These are phyloP conservation scores for Teleopsis dalmanni DNA, from an alignment of 1,140 invertebrate genomes.

Conservation along the genomic window DNA sequence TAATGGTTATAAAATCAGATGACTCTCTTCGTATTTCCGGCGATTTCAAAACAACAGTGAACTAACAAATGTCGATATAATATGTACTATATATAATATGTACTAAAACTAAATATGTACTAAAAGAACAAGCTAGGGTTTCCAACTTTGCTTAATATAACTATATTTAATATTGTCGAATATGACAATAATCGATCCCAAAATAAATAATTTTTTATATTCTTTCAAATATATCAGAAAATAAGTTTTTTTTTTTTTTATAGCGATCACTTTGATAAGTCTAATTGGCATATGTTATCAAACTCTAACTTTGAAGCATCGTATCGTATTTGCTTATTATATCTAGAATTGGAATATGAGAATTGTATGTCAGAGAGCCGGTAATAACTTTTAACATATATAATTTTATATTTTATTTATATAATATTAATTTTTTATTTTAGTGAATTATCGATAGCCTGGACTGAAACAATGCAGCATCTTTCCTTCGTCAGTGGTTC, in stretches of 20 bases:
- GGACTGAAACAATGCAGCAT: conserved; percentile 14
- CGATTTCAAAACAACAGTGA: too few species aligned
- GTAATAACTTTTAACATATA: background rate
- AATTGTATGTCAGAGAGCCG: background rate
- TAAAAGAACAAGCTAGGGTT: too few species aligned
- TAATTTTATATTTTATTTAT: background rate
- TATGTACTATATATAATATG: too few species aligned
- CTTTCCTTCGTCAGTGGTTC: conserved; percentile 11
- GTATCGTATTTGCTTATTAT: conserved; percentile 15
- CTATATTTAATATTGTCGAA: too few species aligned
- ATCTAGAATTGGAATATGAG: conserved; percentile 15
- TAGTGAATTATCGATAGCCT: conserved; percentile 11
- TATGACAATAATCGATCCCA: too few species aligned
- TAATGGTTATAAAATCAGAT: too few species aligned
- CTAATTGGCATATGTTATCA: conserved; percentile 13
- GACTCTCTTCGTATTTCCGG: too few species aligned
- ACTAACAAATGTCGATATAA: too few species aligned
- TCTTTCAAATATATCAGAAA: background rate
- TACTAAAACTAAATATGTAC: too few species aligned
- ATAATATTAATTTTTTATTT: background rate
- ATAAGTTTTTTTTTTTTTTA: background rate
- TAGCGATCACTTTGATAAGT: conserved; percentile 9
- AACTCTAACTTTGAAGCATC: conserved; percentile 10
- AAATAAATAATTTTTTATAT: too few species aligned
- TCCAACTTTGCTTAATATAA: too few species aligned